Evolutionary conservation across 1,140 invertebrate species (phyloP).

Genomic region (Andricus grossulariae): DNA sequence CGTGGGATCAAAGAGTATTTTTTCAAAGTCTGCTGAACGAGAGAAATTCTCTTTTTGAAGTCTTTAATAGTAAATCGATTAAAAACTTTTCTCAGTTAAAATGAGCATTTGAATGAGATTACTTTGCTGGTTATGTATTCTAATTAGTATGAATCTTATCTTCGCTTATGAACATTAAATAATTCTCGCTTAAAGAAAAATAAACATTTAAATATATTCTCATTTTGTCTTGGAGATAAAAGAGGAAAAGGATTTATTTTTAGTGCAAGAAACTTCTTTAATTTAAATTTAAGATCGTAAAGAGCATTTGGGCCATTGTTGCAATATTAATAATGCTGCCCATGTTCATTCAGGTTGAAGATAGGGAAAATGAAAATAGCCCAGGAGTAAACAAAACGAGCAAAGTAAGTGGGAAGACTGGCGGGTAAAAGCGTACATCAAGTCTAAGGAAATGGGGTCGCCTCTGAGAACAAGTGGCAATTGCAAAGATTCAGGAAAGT

Average conservation of each 20-base stretch:
- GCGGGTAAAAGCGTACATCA: neutral
- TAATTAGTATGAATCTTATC: too few species aligned
- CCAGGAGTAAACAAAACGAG: neutral
- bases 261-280: too few species aligned
- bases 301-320: neutral
- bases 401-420: neutral
- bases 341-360: neutral
- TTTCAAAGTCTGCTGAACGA: neutral
- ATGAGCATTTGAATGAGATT: too few species aligned
- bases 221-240: too few species aligned
- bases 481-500: neutral
- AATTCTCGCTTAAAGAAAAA: neutral
- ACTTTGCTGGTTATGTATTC: too few species aligned
- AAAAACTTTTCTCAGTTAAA: too few species aligned
- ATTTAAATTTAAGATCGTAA: too few species aligned
- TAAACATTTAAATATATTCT: neutral
- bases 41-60: neutral
- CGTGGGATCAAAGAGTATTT: neutral
- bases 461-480: neutral
- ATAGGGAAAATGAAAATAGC: constrained; percentile 1
- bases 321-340: constrained; percentile 3
- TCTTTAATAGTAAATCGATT: too few species aligned
- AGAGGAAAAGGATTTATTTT: too few species aligned
- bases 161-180: neutral
- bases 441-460: neutral